A percentile compares a stretch with the other conserved stretches of the same genome.
These are phyloP conservation scores for Hestina assimilis DNA, from an alignment of 1,140 invertebrate genomes.

Conservation along the genomic window DNA sequence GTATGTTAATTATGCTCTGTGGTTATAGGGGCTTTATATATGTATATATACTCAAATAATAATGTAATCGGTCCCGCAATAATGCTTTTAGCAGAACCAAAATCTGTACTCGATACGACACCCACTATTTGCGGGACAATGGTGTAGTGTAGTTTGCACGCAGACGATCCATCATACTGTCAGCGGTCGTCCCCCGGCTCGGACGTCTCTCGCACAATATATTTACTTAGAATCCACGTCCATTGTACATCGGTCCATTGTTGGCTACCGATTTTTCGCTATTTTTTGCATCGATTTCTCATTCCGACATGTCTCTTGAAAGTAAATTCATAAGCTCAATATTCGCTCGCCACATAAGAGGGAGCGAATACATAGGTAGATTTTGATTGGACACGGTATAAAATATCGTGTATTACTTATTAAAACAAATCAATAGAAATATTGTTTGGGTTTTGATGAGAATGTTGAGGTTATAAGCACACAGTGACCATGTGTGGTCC, in stretches of 20 bases:
- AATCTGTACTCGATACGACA: slow-evolving; percentile 3
- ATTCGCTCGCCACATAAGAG: too few species aligned
- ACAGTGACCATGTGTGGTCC: too few species aligned
- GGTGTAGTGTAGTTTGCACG: background rate
- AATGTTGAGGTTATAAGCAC: too few species aligned
- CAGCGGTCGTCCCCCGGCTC: slow-evolving; percentile 22
- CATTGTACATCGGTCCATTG: slow-evolving; percentile 20
- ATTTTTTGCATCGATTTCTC: slow-evolving; percentile 12
- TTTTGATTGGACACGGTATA: too few species aligned
- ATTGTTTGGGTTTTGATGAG: too few species aligned
- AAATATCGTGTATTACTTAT: too few species aligned
- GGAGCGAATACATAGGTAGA: too few species aligned
- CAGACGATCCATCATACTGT: slow-evolving; percentile 45
- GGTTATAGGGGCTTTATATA: background rate
- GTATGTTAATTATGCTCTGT: too few species aligned
- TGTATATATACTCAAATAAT: background rate
- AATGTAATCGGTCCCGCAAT: slow-evolving; percentile 9
- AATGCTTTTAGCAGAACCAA: slow-evolving; percentile 9
- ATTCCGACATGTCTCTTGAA: background rate
- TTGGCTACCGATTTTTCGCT: slow-evolving; percentile 20
- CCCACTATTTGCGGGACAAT: slow-evolving; percentile 16
- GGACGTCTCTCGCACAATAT: slow-evolving; percentile 21
- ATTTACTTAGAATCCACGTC: slow-evolving; percentile 20
- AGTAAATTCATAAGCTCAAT: too few species aligned
- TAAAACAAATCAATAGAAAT: too few species aligned